Percentiles rank a stretch among this genome's conserved stretches.
Conservation (phyloP, 2,113 vertebrate genomes). For the Nanorana parkeri region DNA sequence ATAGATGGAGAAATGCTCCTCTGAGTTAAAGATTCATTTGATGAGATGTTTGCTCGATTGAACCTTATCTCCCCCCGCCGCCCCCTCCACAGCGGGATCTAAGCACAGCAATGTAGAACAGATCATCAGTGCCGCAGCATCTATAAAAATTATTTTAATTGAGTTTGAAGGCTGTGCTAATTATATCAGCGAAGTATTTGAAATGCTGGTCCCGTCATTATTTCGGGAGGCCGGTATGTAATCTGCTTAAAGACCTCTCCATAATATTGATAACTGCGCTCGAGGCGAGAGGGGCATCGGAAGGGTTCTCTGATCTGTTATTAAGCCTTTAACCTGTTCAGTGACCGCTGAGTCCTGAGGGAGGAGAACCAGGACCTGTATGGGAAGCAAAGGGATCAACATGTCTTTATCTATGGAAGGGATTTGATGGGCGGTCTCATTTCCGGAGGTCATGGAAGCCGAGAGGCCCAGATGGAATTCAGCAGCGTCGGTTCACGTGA, state of each 20-base stretch:
- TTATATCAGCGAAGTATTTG: constrained; percentile 41
- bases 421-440: too few relatives aligned
- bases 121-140: constrained; percentile 2
- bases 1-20: too few relatives aligned
- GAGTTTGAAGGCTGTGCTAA: constrained; percentile 55
- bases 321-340: not conserved
- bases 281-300: not conserved
- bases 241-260: constrained; percentile 19
- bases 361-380: too few relatives aligned
- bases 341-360: not conserved
- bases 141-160: constrained; percentile 57
- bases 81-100: not conserved
- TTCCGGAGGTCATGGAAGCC: too few relatives aligned
- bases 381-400: too few relatives aligned
- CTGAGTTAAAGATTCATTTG: not conserved
- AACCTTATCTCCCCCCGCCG: not conserved
- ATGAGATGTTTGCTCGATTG: not conserved
- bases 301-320: too few relatives aligned
- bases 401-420: too few relatives aligned
- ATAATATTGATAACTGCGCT: not conserved
- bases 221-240: not conserved
- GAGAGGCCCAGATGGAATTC: too few relatives aligned
- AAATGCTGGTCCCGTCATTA: constrained; percentile 24
- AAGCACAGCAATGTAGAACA: not conserved
- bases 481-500: too few relatives aligned